phyloP scores from a whole-genome alignment of 2,888 invertebrate species.

The Eristalis intricaria region DNA sequence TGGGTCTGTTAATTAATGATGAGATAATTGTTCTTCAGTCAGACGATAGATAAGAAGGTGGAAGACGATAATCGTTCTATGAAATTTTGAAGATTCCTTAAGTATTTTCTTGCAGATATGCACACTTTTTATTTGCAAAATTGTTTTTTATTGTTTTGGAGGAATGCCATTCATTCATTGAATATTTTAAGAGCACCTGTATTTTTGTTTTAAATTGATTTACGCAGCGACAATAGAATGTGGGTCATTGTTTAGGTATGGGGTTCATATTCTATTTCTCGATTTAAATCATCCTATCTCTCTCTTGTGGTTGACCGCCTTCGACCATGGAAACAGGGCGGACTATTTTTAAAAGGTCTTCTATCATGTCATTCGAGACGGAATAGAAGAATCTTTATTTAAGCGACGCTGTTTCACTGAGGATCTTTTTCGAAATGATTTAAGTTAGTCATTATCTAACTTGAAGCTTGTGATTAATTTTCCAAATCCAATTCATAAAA shows the following conservation, averaged over 20 bases:
- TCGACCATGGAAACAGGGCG: not conserved
- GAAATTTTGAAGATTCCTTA: constrained; percentile 12
- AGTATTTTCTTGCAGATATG: not conserved
- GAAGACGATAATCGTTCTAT: not conserved
- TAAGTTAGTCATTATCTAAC: constrained; percentile 24
- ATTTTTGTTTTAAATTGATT: constrained; percentile 26
- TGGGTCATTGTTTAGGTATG: constrained; percentile 52
- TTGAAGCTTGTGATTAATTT: constrained; percentile 19
- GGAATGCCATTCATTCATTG: constrained; percentile 15
- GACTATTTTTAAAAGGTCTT: constrained; percentile 27
- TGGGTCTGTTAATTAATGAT: constrained; percentile 59
- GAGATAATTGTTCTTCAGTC: constrained; percentile 56
- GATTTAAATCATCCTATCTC: constrained; percentile 3
- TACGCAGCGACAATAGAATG: constrained; percentile 27
- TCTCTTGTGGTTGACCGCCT: not conserved
- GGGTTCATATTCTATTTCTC: constrained; percentile 12
- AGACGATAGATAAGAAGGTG: constrained; percentile 13
- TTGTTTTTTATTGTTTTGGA: constrained; percentile 26
- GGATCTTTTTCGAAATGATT: constrained; percentile 13
- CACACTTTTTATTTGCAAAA: not conserved
- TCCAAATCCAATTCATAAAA: not conserved
- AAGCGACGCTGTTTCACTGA: constrained; percentile 5
- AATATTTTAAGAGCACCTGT: constrained; percentile 25
- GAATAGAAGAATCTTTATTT: constrained; percentile 32
- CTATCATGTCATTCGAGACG: constrained; percentile 24